Percentiles rank a stretch among this genome's conserved stretches.
Evolutionary conservation across 2,797 vertebrate species (phyloP).

Genomic region (Alca torda): DNA sequence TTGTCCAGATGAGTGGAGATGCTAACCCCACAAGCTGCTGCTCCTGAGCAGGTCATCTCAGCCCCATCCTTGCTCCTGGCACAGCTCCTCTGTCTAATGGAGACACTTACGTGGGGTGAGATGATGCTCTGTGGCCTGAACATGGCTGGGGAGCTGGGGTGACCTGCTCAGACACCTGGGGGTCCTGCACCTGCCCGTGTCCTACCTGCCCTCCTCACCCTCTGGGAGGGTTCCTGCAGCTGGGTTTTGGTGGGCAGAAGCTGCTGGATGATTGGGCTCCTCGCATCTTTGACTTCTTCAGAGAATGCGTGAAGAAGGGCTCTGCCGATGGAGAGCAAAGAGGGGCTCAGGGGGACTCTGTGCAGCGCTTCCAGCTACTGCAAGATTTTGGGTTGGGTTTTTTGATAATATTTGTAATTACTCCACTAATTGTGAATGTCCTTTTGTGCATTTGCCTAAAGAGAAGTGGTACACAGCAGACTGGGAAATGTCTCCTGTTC

Average conservation of each 20-base stretch:
- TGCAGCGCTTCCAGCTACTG: neutral
- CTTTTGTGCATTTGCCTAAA: neutral
- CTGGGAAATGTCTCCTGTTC: neutral
- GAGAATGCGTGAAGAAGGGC: neutral
- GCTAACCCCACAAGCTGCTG: neutral
- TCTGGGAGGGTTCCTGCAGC: neutral
- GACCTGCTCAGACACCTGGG: neutral
- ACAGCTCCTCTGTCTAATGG: neutral
- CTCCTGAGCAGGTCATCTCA: neutral
- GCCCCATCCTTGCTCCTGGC: neutral
- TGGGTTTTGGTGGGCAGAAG: neutral
- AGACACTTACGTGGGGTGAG: neutral
- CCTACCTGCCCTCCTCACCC: neutral
- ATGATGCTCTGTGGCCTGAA: neutral
- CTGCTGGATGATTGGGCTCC: neutral
- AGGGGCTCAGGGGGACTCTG: neutral
- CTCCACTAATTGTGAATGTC: neutral
- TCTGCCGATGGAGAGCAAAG: neutral
- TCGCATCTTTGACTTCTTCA: neutral
- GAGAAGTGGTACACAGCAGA: neutral
- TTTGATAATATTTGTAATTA: neutral
- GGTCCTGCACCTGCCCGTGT: neutral
- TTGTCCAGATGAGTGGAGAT: neutral
- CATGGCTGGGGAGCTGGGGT: fast-evolving
- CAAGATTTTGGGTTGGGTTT: neutral